A percentile compares a stretch with the other conserved stretches of the same genome.
Conservation (phyloP, 2,113 vertebrate genomes). For the Rhynchomys soricoides region DNA sequence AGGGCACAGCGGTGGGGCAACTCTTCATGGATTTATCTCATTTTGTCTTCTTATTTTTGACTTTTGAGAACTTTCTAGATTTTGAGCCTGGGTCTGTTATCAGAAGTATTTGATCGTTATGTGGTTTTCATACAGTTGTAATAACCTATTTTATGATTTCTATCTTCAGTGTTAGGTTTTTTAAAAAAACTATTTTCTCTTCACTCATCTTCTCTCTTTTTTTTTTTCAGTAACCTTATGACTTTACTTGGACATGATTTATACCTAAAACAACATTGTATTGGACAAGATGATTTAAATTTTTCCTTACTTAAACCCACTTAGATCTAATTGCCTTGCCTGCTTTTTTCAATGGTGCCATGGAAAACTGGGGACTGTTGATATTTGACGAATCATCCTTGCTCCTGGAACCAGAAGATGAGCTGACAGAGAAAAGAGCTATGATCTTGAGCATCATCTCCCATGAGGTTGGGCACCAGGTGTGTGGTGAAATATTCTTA, state of each 20-base stretch:
- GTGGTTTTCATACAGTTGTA: not conserved
- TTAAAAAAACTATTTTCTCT: not conserved
- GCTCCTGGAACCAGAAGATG: slow-evolving; percentile 78
- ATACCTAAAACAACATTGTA: slow-evolving; percentile 21
- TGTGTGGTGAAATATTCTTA: slow-evolving; percentile 85
- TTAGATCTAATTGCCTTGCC: slow-evolving; percentile 88
- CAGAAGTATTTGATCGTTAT: not conserved
- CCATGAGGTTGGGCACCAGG: slow-evolving; percentile 91
- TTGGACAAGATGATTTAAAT: slow-evolving; percentile 11
- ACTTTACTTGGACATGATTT: slow-evolving; percentile 43
- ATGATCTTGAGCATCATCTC: slow-evolving; percentile 79
- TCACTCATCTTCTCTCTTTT: slow-evolving; percentile 1
- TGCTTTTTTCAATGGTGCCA: slow-evolving; percentile 81
- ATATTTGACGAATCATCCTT: slow-evolving; percentile 83
- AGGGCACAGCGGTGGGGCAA: not conserved
- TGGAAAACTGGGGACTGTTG: slow-evolving; percentile 91
- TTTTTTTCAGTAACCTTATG: slow-evolving; percentile 47
- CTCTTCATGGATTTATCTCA: not conserved
- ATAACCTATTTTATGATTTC: not conserved
- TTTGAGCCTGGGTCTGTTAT: not conserved
- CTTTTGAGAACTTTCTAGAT: slow-evolving; percentile 21
- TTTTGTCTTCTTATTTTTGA: slow-evolving; percentile 32
- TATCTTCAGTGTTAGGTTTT: not conserved
- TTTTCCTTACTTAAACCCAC: slow-evolving; percentile 73
- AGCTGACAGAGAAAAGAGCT: slow-evolving; percentile 74